Evolutionary conservation across 2,113 vertebrate species (phyloP), one percentile per base, ranked within the genome.

Genomic region (Chaetorhynchus papuensis): DNA sequence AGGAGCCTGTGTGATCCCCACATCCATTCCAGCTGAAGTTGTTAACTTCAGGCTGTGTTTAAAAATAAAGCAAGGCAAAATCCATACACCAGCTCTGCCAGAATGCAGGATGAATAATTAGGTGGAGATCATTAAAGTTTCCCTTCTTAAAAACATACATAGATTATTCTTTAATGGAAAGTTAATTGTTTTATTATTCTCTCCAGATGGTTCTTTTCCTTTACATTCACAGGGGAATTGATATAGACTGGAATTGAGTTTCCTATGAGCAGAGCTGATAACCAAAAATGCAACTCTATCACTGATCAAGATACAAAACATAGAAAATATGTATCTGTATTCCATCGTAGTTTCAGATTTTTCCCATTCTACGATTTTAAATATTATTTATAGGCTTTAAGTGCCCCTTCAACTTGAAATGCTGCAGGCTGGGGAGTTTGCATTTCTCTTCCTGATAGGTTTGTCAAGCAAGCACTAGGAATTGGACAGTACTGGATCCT

Each of bases 151-250:
- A 98, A 98, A 98, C 97, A 97, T 95, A 97, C 95, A 97, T 98
- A 97, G 96, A 98, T 98, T 97, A 97, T 98, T 98, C 96, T 97
- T 97, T 98, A 98, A 98, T 98, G 97, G 94, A 97, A 98, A 97
- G 96, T 97, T 98, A 98, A 98, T 98, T 97, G 97, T 96, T 97
- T 97, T 98, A 96, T 98, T 98, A 98, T 98, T 97, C 97, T 96
- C 91, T 98, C 97, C 97, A 98, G 97, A 97, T 98, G 98, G 96
- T 97, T 98, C 96, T 98, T 97, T 96, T 95, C 86, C 92, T 97
- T 91, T 70, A 95, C 78, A 39, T 97, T 97, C 97, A 93, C 94
- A 50, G 71, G 93, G 93, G 97, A 97, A 96, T 96, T 96, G 93
- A 84, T 94, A 41, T 9, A 93, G 72, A 76, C 77, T 93, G 90